Evolutionary conservation across 1,140 invertebrate species (phyloP), one percentile per base, ranked within the genome.

Genomic region (Sitodiplosis mosellana): DNA sequence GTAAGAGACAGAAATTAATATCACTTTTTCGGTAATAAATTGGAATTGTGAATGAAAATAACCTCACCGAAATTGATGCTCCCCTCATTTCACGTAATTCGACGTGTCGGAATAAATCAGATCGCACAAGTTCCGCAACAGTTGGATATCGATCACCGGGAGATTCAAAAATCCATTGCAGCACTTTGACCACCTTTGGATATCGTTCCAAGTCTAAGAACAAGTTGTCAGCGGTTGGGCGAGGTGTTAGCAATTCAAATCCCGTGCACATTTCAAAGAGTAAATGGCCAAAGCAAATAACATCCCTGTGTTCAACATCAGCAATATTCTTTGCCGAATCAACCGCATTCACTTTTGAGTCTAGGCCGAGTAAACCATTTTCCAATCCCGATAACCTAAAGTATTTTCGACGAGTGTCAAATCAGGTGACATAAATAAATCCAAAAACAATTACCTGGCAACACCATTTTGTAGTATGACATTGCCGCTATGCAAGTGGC

Each of bases 231-330:
- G 74, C 68, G 51, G 75, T 78, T 17, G 83, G 82, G 54, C 81
- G 74, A 14, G 84, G 75, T 46, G 75, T 72, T 51, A 77, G 74
- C 43, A 90, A 66, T 57, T 89, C 85, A 52, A 81, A 80, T 33
- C 85, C 87, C 19, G 82, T 77, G 56, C 83, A 82, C 87, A 93
- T 92, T 69, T 91, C 87, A 65, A 86, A 91, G 22, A 92, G 68
- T 53, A 92, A 73, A 61, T 87, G 83, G 4, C 76, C 76, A 58
- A 93, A 86, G 49, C 79, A 83, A 47, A 90, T 68, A 1, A 78
- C 75, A 62, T 88, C 85, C 18, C 73, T 63, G 54, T 64, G 63
- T 55, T 70, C 68, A 46, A 78, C 69, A 6, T 75, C 73, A 43
- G 72, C 72, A 18, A 74, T 72, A 40, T 72, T 67, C 45, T 54